Evolutionary conservation across 2,797 vertebrate genomes (phyloP).

Genomic region (Onychomys arenicola): DNA sequence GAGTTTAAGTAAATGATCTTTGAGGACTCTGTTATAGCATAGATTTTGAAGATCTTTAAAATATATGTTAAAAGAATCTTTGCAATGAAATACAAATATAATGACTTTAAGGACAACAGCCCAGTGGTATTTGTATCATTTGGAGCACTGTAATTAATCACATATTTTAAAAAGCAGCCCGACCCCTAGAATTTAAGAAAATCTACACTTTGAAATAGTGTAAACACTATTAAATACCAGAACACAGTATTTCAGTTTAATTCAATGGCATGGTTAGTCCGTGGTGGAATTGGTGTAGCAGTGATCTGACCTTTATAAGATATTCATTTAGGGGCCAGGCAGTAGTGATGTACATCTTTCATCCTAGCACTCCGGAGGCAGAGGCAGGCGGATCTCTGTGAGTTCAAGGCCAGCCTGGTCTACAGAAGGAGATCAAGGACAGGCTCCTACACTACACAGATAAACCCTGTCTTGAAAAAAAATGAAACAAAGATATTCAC

Average conservation of each 20-base stretch:
- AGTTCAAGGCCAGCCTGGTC: no score
- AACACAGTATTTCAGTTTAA: not conserved
- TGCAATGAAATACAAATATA: not conserved
- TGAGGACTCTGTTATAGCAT: not conserved
- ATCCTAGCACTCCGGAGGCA: no score
- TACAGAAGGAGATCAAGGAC: no score
- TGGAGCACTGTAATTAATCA: not conserved
- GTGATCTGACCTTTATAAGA: not conserved
- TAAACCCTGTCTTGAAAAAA: no score
- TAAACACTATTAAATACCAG: not conserved
- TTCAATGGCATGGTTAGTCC: not conserved
- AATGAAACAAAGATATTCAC: not conserved
- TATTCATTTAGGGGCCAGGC: not conserved
- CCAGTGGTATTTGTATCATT: not conserved
- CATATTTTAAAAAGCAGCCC: not conserved
- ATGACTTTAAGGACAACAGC: not conserved
- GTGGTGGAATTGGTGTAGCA: rapidly evolving
- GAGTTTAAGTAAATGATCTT: not conserved
- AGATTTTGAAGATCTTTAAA: not conserved
- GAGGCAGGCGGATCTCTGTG: no score
- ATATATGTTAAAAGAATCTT: not conserved
- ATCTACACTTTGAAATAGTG: not conserved
- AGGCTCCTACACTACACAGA: no score
- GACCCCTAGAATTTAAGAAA: not conserved
- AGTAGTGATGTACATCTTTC: no score